phyloP scores from a whole-genome alignment of 1,140 invertebrate genomes.

The Cydia strobilella region DNA sequence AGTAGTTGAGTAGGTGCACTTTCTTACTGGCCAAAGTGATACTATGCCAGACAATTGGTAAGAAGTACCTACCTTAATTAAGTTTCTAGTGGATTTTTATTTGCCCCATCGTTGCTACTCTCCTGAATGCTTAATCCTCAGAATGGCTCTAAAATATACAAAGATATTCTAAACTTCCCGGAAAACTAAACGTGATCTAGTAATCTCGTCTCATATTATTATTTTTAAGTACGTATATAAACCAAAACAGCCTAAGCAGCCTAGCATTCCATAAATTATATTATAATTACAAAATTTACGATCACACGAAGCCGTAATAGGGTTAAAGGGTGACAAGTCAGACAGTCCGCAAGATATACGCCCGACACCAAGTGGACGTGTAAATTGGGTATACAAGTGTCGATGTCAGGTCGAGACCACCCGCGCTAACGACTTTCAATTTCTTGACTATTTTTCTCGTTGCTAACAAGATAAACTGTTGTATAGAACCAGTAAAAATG shows the following conservation, averaged over 20 bases:
- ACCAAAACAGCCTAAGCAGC: neutral
- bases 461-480: neutral
- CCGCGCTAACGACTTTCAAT: conserved; percentile 61
- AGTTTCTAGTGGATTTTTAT: too few species aligned
- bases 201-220: neutral
- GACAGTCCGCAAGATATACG: conserved; percentile 14
- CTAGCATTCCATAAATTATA: neutral
- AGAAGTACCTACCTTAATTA: too few species aligned
- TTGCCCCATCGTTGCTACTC: too few species aligned
- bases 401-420: conserved; percentile 56
- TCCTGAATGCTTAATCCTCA: too few species aligned
- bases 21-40: too few species aligned
- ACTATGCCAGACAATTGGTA: too few species aligned
- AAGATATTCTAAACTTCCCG: too few species aligned
- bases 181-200: too few species aligned
- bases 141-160: too few species aligned
- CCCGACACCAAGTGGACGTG: conserved; percentile 40
- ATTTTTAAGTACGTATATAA: neutral
- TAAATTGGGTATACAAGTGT: conserved; percentile 47
- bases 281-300: conserved; percentile 17
- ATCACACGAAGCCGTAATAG: conserved; percentile 8
- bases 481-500: neutral
- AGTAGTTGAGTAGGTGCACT: too few species aligned
- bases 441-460: neutral
- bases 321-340: conserved; percentile 21